Conservation (phyloP, 2,797 vertebrate species). For the Alfaro cultratus region DNA sequence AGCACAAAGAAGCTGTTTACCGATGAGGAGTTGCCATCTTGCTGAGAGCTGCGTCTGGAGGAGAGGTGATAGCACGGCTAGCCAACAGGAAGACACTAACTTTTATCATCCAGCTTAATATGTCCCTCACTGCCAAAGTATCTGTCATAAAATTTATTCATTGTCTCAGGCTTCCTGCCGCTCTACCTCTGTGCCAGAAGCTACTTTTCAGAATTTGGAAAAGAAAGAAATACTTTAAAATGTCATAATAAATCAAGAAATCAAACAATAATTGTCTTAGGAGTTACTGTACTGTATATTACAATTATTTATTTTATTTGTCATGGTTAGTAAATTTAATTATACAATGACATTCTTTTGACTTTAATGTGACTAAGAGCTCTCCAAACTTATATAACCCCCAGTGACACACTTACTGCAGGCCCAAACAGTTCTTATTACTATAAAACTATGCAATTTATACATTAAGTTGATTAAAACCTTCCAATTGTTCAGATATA, state of each 20-base stretch:
- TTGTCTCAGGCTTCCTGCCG: slow-evolving; percentile 16
- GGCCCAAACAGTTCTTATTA: background rate
- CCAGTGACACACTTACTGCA: background rate
- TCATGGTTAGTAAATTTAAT: background rate
- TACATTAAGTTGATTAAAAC: background rate
- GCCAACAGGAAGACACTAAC: slow-evolving; percentile 56
- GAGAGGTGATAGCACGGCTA: slow-evolving; percentile 58
- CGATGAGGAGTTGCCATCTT: slow-evolving; percentile 50
- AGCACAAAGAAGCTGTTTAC: slow-evolving; percentile 38
- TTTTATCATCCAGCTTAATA: slow-evolving; percentile 55
- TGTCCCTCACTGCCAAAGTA: slow-evolving; percentile 47
- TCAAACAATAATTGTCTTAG: background rate
- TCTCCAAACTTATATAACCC: background rate
- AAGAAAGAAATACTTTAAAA: background rate
- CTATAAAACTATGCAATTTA: background rate
- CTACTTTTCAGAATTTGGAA: slow-evolving; percentile 2
- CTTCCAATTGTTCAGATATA: background rate
- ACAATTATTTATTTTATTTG: background rate
- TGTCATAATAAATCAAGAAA: background rate
- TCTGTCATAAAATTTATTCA: slow-evolving; percentile 48
- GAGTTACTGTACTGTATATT: background rate
- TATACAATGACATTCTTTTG: background rate
- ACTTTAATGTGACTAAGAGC: background rate
- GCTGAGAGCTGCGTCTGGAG: slow-evolving; percentile 65
- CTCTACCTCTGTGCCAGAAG: slow-evolving; percentile 6